Base-by-base conservation (phyloP, 1,140 invertebrate species). In the Ptiloglossa arizonensis region DNA sequence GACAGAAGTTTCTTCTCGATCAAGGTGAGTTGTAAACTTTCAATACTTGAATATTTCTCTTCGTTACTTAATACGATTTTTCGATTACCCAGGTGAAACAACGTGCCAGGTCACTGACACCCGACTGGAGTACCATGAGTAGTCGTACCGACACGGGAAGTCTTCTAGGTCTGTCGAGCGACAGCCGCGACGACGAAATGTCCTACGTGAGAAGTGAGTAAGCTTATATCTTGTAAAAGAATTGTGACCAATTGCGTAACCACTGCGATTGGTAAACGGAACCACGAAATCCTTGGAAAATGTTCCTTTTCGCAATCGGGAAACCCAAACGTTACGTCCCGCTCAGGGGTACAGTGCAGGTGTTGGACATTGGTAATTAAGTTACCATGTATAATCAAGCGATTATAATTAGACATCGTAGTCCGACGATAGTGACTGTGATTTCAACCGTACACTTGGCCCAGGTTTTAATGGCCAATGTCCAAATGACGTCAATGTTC, bases 1-100 rank as follows among this genome's bases (percentile, higher is more conserved):
- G 97, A 97, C 84, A 94, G 96, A 90, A 95, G 96, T 62, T 97
- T 97, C 90, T 96, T 97, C 78, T 97, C 96, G 52, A 94, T 98
- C 44, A 95, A 95, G 93, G 96, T 97, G 93, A 91, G 90, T 86
- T 0, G 2, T n/a, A 2, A 8, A 35, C n/a, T 19, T 41, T 48
- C 5, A 38, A 15, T 5, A n/a, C 27, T 6, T 5, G 27, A 69
- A 80, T 72, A 27, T 22, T 60, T 5, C 24, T 22, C 19, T 54
- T 29, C 4, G 13, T 38, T 38, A 48, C 24, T 29, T 19, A 15
- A 54, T 35, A 52, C 5, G 22, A 9, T 32, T 15, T 44, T 22
- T 19, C 56, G 13, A 17, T 56, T 50, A 24, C 62, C 70, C 84
- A 95, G 95, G 93, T 96, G 50, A 93, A 95, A 82, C 94, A 95